Evolutionary conservation across 2,888 invertebrate genomes (phyloP), one percentile per base, ranked within the genome.

Genomic region (Euplexia lucipara): DNA sequence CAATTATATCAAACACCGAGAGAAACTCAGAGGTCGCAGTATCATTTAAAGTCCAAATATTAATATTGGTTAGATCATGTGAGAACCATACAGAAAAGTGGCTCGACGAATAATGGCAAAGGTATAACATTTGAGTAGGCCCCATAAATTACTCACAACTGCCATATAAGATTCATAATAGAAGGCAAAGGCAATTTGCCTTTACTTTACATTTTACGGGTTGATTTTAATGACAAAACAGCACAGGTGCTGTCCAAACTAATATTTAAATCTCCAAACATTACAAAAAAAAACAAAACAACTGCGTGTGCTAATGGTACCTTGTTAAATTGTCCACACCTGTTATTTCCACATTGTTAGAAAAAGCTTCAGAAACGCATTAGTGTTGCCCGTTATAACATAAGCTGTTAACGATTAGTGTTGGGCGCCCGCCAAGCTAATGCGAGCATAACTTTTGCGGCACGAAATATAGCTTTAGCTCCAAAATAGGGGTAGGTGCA

Each of bases 361-460:
- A 72, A 78, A 71, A 71, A 54, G 26, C 57, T 68, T 70, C 34
- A 73, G 45, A 64, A 78, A 57, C 16, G 35, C 81, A 80, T 80
- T 80, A 79, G 79, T 26, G 58, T n/a, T 57, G 32, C 49, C 41
- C 68, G 54, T 72, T 70, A 64, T 65, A 64, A 70, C 64, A 61
- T 60, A 67, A 79, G 77, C 75, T 63, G 64, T 51, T 60, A 72
- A 65, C 66, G 70, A 69, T 75, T 70, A 78, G 53, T 64, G 72
- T 69, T 75, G 79, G 79, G 53, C 51, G 34, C 37, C 44, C 34
- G 72, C 81, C 81, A 79, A 78, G 73, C 69, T 75, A 75, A 77
- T 71, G 72, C 56, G 37, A 62, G 58, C 59, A 67, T 75, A 68
- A 79, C 54, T 59, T 59, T 22, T 35, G 45, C 10, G 10, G 18